These are phyloP conservation scores for Entelurus aequoreus DNA, from an alignment of 2,113 vertebrate genomes.

Conservation along the genomic window DNA sequence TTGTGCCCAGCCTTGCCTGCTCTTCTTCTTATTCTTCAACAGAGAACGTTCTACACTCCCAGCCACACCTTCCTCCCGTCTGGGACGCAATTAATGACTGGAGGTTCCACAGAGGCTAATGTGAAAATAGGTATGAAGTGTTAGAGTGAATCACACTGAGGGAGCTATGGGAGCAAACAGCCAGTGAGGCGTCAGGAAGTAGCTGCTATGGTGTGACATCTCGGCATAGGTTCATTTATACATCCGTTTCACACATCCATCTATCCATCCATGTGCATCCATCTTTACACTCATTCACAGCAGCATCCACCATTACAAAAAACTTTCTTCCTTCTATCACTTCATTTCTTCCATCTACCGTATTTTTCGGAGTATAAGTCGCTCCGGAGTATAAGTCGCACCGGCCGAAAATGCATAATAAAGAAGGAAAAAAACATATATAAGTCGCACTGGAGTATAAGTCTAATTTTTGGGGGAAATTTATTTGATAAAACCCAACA, in stretches of 20 bases:
- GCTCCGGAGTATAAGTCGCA: no score
- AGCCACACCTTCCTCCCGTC: constrained; percentile 40
- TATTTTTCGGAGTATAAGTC: no score
- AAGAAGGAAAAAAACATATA: no score
- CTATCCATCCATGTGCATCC: not conserved
- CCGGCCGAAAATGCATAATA: no score
- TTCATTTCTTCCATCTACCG: no score
- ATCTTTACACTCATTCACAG: not conserved
- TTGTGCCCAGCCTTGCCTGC: constrained; percentile 60
- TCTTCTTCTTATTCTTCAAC: constrained; percentile 28
- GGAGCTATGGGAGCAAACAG: not conserved
- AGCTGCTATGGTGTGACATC: not conserved
- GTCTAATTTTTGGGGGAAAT: no score
- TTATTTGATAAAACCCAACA: no score
- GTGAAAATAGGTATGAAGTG: constrained; percentile 54
- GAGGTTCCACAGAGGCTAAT: constrained; percentile 37
- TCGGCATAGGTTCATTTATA: no score
- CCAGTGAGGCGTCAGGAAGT: not conserved
- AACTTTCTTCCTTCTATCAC: no score
- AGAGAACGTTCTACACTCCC: constrained; percentile 30
- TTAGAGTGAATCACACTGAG: constrained; percentile 14
- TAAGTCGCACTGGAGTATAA: no score
- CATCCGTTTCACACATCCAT: not conserved
- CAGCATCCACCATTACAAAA: no score
- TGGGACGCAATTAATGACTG: constrained; percentile 63